Evolutionary conservation across 2,113 vertebrate species (phyloP).

Genomic region (Bagarius yarrelli): DNA sequence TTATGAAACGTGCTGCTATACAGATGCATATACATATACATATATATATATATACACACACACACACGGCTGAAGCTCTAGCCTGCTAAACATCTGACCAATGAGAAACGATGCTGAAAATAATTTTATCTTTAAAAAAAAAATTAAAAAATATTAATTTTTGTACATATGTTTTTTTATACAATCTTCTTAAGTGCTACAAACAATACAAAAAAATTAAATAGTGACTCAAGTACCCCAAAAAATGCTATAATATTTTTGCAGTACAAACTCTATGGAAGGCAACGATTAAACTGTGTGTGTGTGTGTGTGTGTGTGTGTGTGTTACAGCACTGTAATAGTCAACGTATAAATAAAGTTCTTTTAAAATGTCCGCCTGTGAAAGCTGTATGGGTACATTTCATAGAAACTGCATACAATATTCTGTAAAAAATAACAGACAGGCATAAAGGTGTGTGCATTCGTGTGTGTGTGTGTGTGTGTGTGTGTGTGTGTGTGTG

Average conservation of each 20-base stretch:
- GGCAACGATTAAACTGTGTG: slow-evolving; percentile 69
- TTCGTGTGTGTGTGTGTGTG: slow-evolving; percentile 7
- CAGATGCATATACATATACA: slow-evolving; percentile 95
- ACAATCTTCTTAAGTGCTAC: slow-evolving; percentile 94
- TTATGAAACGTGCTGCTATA: slow-evolving; percentile 99
- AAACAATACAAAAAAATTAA: slow-evolving; percentile 82
- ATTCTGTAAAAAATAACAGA: slow-evolving; percentile 73
- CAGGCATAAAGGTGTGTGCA: slow-evolving; percentile 66
- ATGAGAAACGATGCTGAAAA: slow-evolving; percentile 89
- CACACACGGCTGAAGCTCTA: slow-evolving; percentile 85
- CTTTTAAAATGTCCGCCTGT: slow-evolving; percentile 67
- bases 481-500: slow-evolving; percentile 27
- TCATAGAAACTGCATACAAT: slow-evolving; percentile 79
- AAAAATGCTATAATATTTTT: slow-evolving; percentile 75
- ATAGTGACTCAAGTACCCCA: slow-evolving; percentile 90
- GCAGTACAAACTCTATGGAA: slow-evolving; percentile 74
- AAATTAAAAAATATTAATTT: slow-evolving; percentile 76
- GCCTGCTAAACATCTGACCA: slow-evolving; percentile 86
- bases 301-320: slow-evolving; percentile 18
- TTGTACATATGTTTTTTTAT: slow-evolving; percentile 72
- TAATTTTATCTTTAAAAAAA: slow-evolving; percentile 81
- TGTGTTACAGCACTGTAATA: slow-evolving; percentile 72
- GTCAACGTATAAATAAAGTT: slow-evolving; percentile 68
- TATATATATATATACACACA: too few relatives aligned
- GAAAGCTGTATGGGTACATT: slow-evolving; percentile 73